These are phyloP conservation scores for Riparia riparia DNA, from an alignment of 2,113 vertebrate species.

Conservation along the genomic window DNA sequence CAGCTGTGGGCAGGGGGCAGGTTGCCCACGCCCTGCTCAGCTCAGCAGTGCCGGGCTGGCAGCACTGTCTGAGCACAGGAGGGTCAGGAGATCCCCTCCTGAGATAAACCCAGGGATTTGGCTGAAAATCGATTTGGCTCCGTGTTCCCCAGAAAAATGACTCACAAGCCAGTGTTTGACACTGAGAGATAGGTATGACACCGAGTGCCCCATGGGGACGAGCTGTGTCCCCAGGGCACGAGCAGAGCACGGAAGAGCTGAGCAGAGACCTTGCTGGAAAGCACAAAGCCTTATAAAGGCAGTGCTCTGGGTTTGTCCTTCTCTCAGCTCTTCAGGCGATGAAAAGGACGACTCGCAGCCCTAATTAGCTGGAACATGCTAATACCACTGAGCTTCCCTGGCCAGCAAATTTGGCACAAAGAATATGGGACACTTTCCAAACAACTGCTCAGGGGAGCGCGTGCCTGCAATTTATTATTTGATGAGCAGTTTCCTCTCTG, in stretches of 20 bases:
- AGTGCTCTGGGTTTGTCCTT: conserved; percentile 26
- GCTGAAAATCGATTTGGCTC: background rate
- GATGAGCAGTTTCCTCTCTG: background rate
- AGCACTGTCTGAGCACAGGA: background rate
- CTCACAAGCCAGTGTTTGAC: background rate
- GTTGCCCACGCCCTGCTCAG: rapidly evolving
- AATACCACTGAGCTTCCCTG: conserved; percentile 56
- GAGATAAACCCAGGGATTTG: background rate
- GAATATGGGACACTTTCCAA: conserved; percentile 37
- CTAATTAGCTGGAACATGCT: conserved; percentile 62
- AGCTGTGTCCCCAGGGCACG: background rate
- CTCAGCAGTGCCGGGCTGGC: background rate
- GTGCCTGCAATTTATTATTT: conserved; percentile 46
- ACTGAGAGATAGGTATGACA: background rate
- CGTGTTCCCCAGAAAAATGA: background rate
- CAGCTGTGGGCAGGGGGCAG: background rate
- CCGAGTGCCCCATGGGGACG: background rate
- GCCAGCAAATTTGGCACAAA: conserved; percentile 48
- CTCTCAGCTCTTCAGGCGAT: conserved; percentile 36
- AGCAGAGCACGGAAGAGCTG: background rate
- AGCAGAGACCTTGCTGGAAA: background rate
- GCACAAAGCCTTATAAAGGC: conserved; percentile 62
- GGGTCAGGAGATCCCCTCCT: background rate
- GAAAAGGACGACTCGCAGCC: conserved; percentile 50
- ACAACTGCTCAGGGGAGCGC: background rate